A percentile compares a stretch with the other conserved stretches of the same genome.
Conservation (phyloP, 2,113 vertebrate species). For the Sclerurus mexicanus region DNA sequence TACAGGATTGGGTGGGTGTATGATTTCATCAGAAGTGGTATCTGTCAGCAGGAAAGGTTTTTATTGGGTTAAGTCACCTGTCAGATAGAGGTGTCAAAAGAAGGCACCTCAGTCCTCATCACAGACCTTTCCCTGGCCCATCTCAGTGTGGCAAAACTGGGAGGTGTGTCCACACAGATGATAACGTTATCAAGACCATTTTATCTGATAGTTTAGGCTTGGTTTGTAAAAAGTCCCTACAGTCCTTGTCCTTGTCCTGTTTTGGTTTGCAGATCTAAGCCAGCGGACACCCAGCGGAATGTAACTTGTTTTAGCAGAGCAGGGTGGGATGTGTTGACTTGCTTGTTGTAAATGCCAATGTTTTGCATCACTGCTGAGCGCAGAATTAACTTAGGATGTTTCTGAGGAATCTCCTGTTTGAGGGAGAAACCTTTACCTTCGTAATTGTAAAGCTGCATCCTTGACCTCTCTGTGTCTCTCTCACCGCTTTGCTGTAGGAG, state of each 20-base stretch:
- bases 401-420: neutral
- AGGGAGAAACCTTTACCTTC: neutral
- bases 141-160: neutral
- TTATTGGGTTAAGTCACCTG: neutral
- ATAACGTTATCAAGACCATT: rapidly evolving
- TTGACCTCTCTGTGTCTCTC: constrained; percentile 12
- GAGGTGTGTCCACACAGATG: neutral
- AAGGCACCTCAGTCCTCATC: neutral
- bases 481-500: constrained; percentile 76
- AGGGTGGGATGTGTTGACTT: neutral
- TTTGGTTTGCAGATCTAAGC: neutral
- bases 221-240: neutral
- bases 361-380: neutral
- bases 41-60: neutral
- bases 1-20: neutral
- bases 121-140: neutral
- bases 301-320: neutral
- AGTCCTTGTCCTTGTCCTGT: neutral
- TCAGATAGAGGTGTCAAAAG: neutral
- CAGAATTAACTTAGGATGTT: neutral
- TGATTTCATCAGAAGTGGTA: neutral
- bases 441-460: neutral
- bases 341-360: neutral
- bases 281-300: neutral
- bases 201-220: neutral